Conservation (phyloP, 2,888 invertebrate genomes). For the Tachina lurida region DNA sequence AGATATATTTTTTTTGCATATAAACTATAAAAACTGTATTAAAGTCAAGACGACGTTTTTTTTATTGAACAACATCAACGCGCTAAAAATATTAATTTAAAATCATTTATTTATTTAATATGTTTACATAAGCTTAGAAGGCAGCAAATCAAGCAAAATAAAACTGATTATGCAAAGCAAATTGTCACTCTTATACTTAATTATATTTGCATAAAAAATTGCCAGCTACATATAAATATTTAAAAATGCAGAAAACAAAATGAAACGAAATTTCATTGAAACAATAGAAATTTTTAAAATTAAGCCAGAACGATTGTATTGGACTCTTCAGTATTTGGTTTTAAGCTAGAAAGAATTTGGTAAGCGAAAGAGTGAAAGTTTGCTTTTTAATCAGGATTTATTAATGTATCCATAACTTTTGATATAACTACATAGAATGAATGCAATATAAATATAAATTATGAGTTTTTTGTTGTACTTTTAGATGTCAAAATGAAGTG, state of each 20-base stretch:
- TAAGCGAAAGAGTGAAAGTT: too few species aligned
- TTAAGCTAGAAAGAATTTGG: neutral
- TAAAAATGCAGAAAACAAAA: neutral
- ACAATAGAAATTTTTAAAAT: neutral
- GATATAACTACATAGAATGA: too few species aligned
- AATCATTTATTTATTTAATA: slow-evolving; percentile 23
- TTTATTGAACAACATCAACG: slow-evolving; percentile 13
- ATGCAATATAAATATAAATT: too few species aligned
- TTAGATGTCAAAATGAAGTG: too few species aligned
- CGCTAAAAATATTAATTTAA: slow-evolving; percentile 36
- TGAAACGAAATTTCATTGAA: neutral
- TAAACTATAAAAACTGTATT: slow-evolving; percentile 5
- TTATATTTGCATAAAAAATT: slow-evolving; percentile 5
- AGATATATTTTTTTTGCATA: slow-evolving; percentile 15
- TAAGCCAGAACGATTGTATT: neutral
- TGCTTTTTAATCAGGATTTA: too few species aligned
- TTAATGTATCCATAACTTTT: too few species aligned
- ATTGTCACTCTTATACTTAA: neutral
- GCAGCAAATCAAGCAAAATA: neutral
- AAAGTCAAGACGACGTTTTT: neutral
- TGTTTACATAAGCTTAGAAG: slow-evolving; percentile 54
- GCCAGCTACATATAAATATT: slow-evolving; percentile 21
- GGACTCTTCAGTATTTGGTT: neutral
- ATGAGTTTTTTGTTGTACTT: too few species aligned
- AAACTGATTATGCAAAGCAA: neutral